These are phyloP conservation scores for Tringa solitaria DNA, from an alignment of 2,113 vertebrate genomes.

Conservation along the genomic window DNA sequence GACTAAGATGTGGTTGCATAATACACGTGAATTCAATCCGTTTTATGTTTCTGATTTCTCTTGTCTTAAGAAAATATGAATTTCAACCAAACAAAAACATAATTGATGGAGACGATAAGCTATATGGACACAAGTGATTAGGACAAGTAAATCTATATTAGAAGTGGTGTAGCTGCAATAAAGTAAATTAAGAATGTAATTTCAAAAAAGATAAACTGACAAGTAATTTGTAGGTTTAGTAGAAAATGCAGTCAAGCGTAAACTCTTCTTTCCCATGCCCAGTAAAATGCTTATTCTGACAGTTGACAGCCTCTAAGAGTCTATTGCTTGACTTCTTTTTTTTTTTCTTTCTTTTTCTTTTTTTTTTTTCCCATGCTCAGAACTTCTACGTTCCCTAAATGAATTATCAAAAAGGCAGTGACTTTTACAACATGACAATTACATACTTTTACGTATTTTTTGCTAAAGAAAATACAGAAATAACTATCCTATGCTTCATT, in stretches of 20 bases:
- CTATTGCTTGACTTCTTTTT: not conserved
- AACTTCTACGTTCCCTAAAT: not conserved
- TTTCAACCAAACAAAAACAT: not conserved
- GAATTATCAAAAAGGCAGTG: not conserved
- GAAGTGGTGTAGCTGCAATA: not conserved
- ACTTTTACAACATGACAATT: not conserved
- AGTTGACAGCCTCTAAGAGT: not conserved
- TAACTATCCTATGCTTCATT: not conserved
- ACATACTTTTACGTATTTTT: not conserved
- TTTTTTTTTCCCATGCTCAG: not conserved
- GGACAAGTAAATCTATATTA: not conserved
- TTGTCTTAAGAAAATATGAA: not conserved
- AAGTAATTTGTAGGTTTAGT: conserved; percentile 9
- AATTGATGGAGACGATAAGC: not conserved
- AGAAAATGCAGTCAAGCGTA: not conserved
- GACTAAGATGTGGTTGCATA: not conserved
- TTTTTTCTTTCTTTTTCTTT: not conserved
- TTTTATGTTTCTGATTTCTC: not conserved
- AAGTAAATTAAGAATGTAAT: conserved; percentile 26
- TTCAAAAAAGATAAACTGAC: conserved; percentile 9
- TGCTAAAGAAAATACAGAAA: not conserved
- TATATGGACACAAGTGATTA: not conserved
- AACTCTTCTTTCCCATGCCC: not conserved
- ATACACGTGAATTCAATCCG: not conserved
- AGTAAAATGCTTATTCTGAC: not conserved